Evolutionary conservation across 1,140 invertebrate genomes (phyloP), one percentile per base, ranked within the genome.

Genomic region (Sminthurides bifidus): DNA sequence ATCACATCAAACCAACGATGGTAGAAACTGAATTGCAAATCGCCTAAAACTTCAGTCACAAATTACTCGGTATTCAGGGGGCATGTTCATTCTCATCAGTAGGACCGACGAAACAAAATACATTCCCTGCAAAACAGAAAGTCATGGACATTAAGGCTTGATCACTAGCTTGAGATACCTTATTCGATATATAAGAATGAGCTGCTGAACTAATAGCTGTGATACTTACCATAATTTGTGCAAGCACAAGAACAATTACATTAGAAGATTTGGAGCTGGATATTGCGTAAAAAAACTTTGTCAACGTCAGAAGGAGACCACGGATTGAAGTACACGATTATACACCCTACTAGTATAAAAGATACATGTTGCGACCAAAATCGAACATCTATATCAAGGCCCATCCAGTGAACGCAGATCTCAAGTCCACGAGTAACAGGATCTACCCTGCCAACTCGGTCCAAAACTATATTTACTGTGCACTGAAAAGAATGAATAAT

Each of bases 1-100:
- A 99, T 99, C 0, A 98, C 93, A 75, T 99, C 96, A 74, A 98
- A 99, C 96, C 96, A 99, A 46, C 96, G 80, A 73, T 99, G 96
- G 71, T 99, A 99, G 76, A 99, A 99, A 70, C 93, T 97, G 67
- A 99, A 99, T 71, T 99, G 93, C 52, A 99, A 73, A 70, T 97
- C 93, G 6, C 95, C 95, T 0, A 98, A 73, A 0, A 98, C 94
- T 77, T 98, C 87, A 0, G 94, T 98, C 55, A 99, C 95, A 57
- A n/a, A 99, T 98, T 37, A 84, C 84, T 24, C 94, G 77, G 71
- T 99, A 99, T 72, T 98, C 92, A 0, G 85, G 79, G 6, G 96
- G 96, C 92, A 99, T 97, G 71, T 98, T 99, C 95, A 99, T 98
- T 44, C 96, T 75, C 82, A 99, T 94, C 29, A 99, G 71, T 15